Base-by-base conservation (phyloP, 2,888 invertebrate species). In the Perizoma affinitatum region DNA sequence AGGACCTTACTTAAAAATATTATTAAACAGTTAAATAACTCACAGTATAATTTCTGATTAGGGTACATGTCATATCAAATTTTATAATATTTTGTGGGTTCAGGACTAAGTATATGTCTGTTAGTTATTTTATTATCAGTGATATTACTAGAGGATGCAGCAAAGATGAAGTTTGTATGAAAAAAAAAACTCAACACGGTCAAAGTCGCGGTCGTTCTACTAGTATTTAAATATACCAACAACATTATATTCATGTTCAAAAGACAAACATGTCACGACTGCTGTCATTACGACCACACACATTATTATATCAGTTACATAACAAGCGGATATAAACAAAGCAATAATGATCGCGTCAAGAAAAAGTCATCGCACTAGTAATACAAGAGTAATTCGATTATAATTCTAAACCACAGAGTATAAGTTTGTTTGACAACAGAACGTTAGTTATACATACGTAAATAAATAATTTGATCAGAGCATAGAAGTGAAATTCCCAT, bases 381-480 rank as follows among this genome's bases (percentile, higher is more conserved):
- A 71, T 68, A 65, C 59, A 63, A 63, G 67, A 70, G 62, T 70
- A 67, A 70, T 70, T 59, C 65, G 57, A 54, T 38, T 6, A 22
- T 22, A 22, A 22, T 22, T 22, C 22, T 22, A 22, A 22, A 22
- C 22, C 22, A 22, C 22, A 22, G 22, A 22, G 22, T 22, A 22
- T 22, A 22, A 22, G 51, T 45, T 40, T 49, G 41, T 57, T 53
- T 36, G 48, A 52, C 58, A 47, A 51, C 44, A 61, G 54, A 46
- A 55, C 22, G 22, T 22, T 22, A n/a, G n/a, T n/a, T n/a, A n/a
- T n/a, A n/a, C n/a, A 22, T 22, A 22, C 22, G 22, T 22, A 22
- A 22, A 22, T n/a, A 40, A 44, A 40, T 9, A 40, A 60, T 55
- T 38, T 38, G 7, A n/a, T 4, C 11, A 42, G 34, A 5, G 33